Percentiles rank a stretch among this genome's conserved stretches.
These are phyloP conservation scores for Petaurus breviceps DNA, from an alignment of 2,113 vertebrate genomes.

Conservation along the genomic window DNA sequence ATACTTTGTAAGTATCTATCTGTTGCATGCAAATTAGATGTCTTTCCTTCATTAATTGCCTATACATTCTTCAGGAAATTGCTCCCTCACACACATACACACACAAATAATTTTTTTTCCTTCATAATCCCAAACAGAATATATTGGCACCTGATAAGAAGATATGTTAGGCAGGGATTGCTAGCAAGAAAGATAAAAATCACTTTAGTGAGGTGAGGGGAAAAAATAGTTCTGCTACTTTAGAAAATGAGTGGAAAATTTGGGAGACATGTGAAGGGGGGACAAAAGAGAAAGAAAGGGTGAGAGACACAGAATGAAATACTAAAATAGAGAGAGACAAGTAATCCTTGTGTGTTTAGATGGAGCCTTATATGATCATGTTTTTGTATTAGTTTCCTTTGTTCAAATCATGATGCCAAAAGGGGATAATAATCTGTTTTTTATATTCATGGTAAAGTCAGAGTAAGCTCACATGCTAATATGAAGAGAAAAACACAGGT, in stretches of 20 bases:
- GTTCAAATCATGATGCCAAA: conserved; percentile 32
- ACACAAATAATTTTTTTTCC: neutral
- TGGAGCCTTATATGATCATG: conserved; percentile 38
- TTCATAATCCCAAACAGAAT: neutral
- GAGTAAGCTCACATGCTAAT: conserved; percentile 26
- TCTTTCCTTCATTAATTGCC: neutral
- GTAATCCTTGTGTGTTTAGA: conserved; percentile 25
- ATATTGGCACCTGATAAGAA: neutral
- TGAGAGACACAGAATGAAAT: neutral
- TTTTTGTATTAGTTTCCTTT: conserved; percentile 43
- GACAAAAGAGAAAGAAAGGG: neutral
- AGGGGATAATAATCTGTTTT: conserved; percentile 2
- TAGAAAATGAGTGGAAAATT: neutral
- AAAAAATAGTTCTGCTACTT: neutral
- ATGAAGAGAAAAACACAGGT: conserved; percentile 3
- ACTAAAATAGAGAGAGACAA: neutral
- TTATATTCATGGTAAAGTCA: conserved; percentile 17
- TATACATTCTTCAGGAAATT: neutral
- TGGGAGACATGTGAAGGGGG: neutral
- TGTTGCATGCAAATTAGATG: neutral
- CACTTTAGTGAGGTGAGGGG: conserved; percentile 15
- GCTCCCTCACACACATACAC: neutral
- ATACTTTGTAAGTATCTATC: neutral
- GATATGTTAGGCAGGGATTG: neutral
- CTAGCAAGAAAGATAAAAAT: neutral